Evolutionary conservation across 2,888 invertebrate genomes (phyloP).

Genomic region (Chaitophorus viminalis): DNA sequence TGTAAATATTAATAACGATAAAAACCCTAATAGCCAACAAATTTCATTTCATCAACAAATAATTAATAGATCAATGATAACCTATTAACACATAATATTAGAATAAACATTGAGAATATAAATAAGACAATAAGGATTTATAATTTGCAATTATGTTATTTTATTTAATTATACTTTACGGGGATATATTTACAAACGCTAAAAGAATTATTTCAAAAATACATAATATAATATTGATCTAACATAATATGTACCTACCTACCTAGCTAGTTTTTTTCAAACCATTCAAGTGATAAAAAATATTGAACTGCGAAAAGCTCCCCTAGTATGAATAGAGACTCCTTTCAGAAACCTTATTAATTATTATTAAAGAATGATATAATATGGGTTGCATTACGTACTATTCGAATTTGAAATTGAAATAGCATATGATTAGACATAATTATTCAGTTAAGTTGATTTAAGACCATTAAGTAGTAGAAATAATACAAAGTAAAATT

Average conservation of each 20-base stretch:
- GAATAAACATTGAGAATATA: background rate
- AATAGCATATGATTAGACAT: background rate
- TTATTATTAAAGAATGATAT: constrained; percentile 26
- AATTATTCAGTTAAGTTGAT: background rate
- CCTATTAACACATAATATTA: background rate
- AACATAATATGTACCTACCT: background rate
- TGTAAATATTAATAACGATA: background rate
- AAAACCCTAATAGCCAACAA: background rate
- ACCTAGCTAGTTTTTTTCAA: constrained; percentile 23
- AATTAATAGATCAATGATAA: constrained; percentile 7
- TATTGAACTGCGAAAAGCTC: constrained; percentile 21
- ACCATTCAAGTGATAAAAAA: constrained; percentile 57
- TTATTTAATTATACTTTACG: background rate
- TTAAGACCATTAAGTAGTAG: background rate
- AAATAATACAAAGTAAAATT: background rate
- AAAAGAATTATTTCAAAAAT: constrained; percentile 12
- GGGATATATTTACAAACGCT: background rate
- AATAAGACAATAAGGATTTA: background rate
- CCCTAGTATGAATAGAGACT: constrained; percentile 27
- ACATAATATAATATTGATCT: constrained; percentile 16
- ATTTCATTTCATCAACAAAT: background rate
- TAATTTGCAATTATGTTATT: background rate
- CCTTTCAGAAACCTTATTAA: constrained; percentile 46
- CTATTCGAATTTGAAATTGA: background rate
- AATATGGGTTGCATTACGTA: constrained; percentile 34